These are phyloP conservation scores for Stramonita haemastoma DNA, from an alignment of 2,888 invertebrate genomes.

Conservation along the genomic window DNA sequence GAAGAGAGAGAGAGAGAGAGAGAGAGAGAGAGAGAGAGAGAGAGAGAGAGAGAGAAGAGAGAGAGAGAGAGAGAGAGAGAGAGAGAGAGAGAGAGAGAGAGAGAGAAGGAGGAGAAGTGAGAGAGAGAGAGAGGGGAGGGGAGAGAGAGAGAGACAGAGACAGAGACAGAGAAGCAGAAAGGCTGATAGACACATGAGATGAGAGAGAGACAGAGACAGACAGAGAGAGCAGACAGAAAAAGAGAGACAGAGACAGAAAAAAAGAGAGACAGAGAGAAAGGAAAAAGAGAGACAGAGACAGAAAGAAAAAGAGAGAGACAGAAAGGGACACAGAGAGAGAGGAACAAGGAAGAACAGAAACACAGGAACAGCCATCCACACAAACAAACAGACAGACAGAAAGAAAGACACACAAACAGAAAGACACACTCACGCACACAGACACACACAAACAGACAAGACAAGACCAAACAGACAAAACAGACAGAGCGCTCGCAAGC, in stretches of 20 bases:
- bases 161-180: background rate
- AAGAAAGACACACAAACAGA: too few species aligned
- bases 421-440: too few species aligned
- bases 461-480: too few species aligned
- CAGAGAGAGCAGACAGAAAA: background rate
- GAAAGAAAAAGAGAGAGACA: background rate
- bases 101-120: background rate
- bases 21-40: background rate
- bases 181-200: background rate
- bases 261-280: constrained; percentile 1
- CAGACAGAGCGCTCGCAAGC: too few species aligned
- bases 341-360: too few species aligned
- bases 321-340: too few species aligned
- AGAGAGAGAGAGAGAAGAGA: background rate
- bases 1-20: background rate
- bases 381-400: too few species aligned
- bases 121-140: background rate
- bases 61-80: background rate
- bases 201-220: background rate
- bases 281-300: background rate
- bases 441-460: too few species aligned
- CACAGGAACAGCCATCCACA: too few species aligned
- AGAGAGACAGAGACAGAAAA: background rate
- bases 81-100: background rate
- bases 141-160: background rate